A percentile compares a stretch with the other conserved stretches of the same genome.
Evolutionary conservation across 1,140 invertebrate genomes (phyloP).

Genomic region (Drosophila pallidifrons): DNA sequence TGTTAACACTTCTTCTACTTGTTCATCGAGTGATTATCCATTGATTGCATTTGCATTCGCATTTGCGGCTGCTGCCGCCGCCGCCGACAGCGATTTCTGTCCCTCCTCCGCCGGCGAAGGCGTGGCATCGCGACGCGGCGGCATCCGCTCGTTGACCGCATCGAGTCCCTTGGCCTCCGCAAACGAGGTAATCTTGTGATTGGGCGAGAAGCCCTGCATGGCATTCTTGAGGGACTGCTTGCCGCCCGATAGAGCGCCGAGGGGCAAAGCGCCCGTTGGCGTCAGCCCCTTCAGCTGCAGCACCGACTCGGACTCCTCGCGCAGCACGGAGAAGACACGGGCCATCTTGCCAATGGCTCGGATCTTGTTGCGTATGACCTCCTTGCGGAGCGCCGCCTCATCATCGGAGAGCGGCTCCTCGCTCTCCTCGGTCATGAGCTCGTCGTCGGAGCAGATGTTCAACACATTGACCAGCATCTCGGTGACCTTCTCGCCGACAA

Average conservation of each 20-base stretch:
- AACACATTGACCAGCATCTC: slow-evolving; percentile 99
- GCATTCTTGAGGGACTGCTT: slow-evolving; percentile 98
- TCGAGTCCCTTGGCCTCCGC: slow-evolving; percentile 99
- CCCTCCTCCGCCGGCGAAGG: slow-evolving; percentile 86
- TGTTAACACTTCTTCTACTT: slow-evolving; percentile 7
- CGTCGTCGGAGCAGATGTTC: slow-evolving; percentile 99
- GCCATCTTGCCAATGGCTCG: slow-evolving; percentile 99
- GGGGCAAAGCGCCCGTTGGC: slow-evolving; percentile 98
- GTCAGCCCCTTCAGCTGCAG: slow-evolving; percentile 99
- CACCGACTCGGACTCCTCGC: slow-evolving; percentile 99
- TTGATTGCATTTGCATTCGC: slow-evolving; percentile 84
- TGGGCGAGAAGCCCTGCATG: slow-evolving; percentile 98
- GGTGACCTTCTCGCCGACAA: slow-evolving; percentile 99
- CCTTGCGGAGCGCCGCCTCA: slow-evolving; percentile 96
- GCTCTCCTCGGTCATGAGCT: slow-evolving; percentile 98
- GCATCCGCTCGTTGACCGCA: slow-evolving; percentile 99
- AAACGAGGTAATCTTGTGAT: slow-evolving; percentile 99
- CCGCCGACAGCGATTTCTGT: slow-evolving; percentile 74
- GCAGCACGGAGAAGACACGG: slow-evolving; percentile 85
- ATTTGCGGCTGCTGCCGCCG: slow-evolving; percentile 80
- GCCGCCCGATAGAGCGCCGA: slow-evolving; percentile 98
- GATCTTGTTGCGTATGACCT: slow-evolving; percentile 99
- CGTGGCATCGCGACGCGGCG: slow-evolving; percentile 95
- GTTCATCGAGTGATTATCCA: slow-evolving; percentile 79
- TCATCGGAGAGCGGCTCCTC: slow-evolving; percentile 88